Evolutionary conservation across 2,888 invertebrate species (phyloP).

Genomic region (Leptopilina drosophilae): DNA sequence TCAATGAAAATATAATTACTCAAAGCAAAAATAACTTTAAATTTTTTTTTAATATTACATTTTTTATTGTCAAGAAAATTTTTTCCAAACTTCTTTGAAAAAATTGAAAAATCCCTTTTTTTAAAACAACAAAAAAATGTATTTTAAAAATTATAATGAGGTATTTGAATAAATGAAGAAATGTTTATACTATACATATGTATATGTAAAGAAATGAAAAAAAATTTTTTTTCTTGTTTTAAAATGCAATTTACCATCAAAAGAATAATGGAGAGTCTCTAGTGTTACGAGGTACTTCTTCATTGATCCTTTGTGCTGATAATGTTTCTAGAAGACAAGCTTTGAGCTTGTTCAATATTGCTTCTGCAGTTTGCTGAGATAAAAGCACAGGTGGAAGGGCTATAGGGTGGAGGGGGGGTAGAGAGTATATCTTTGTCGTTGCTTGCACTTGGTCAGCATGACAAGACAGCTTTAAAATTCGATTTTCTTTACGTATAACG

Average conservation of each 20-base stretch:
- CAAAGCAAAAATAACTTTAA: too few relatives aligned
- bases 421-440: neutral
- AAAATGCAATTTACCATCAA: constrained; percentile 5
- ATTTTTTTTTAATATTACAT: too few relatives aligned
- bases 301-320: constrained; percentile 23
- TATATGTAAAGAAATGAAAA: too few relatives aligned
- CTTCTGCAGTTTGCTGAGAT: constrained; percentile 7
- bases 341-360: constrained; percentile 17
- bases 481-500: constrained; percentile 11
- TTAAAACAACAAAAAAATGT: too few relatives aligned
- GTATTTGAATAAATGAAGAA: too few relatives aligned
- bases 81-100: too few relatives aligned
- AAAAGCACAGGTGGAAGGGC: neutral
- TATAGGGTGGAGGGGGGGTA: neutral
- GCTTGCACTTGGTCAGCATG: constrained; percentile 10
- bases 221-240: neutral
- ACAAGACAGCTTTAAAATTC: constrained; percentile 21
- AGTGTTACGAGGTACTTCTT: neutral
- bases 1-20: too few relatives aligned
- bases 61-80: too few relatives aligned
- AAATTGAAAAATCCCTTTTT: too few relatives aligned
- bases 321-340: constrained; percentile 16
- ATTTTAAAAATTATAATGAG: too few relatives aligned
- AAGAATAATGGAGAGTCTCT: neutral
- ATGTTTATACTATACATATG: too few relatives aligned